Conservation (phyloP, 2,797 vertebrate species). For the Eidolon dupreanum region DNA sequence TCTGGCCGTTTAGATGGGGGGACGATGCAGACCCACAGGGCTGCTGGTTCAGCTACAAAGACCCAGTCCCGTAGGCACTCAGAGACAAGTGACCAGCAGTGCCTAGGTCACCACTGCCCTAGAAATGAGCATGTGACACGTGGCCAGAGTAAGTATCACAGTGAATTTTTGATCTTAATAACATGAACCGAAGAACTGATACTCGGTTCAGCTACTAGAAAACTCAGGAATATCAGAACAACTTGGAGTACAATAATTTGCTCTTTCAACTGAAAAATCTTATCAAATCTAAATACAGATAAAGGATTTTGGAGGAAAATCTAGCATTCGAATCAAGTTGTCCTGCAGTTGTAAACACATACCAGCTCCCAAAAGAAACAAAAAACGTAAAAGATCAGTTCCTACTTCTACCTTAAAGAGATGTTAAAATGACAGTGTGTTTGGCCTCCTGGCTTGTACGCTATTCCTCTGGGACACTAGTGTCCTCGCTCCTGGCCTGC, state of each 20-base stretch:
- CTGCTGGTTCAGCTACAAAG: accelerated
- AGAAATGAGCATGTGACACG: not conserved
- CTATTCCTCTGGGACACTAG: not conserved
- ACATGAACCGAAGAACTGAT: not conserved
- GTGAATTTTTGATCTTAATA: not conserved
- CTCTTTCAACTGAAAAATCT: not conserved
- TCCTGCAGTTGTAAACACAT: not conserved
- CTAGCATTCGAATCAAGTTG: not conserved
- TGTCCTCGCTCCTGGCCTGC: not conserved
- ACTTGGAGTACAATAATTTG: not conserved
- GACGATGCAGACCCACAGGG: too few relatives aligned
- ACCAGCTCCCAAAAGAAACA: not conserved
- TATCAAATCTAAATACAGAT: not conserved
- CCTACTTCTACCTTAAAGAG: not conserved
- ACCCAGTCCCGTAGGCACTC: accelerated
- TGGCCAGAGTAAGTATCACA: not conserved
- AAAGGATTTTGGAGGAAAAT: not conserved
- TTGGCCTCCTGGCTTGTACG: not conserved
- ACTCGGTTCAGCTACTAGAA: not conserved
- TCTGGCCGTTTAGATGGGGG: not conserved
- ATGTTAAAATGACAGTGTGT: too few relatives aligned
- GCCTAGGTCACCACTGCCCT: not conserved
- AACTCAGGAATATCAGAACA: not conserved
- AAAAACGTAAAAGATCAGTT: not conserved
- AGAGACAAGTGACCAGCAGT: not conserved